A percentile compares a stretch with the other conserved stretches of the same genome.
phyloP scores from a whole-genome alignment of 2,113 vertebrate species.

The Taxidea taxus region DNA sequence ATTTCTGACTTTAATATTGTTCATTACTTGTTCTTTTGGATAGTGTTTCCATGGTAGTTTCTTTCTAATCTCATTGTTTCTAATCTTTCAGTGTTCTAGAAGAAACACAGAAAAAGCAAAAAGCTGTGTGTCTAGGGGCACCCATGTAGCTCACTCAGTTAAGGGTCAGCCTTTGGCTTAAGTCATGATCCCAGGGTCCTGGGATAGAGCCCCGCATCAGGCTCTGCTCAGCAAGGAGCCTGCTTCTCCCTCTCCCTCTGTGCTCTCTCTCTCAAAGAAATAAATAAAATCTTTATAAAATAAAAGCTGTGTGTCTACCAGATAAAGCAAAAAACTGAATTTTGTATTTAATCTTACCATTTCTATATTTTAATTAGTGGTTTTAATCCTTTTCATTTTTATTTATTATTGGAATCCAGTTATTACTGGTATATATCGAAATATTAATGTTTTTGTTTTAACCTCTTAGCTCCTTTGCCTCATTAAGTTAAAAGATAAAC shows the following conservation, averaged over 20 bases:
- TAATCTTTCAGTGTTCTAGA: not conserved
- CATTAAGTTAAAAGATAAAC: not conserved
- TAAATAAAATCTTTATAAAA: too few species aligned
- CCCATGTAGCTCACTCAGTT: too few species aligned
- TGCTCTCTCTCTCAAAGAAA: too few species aligned
- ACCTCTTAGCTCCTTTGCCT: not conserved
- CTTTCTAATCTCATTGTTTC: not conserved
- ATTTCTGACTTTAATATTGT: not conserved
- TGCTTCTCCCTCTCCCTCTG: too few species aligned
- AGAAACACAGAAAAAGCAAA: not conserved
- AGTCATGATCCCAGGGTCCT: too few species aligned
- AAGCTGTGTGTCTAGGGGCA: too few species aligned
- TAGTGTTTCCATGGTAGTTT: not conserved
- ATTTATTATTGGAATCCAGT: not conserved
- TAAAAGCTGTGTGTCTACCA: not conserved
- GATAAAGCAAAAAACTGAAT: not conserved
- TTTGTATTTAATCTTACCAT: not conserved
- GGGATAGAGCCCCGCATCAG: too few species aligned
- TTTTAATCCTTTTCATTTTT: not conserved
- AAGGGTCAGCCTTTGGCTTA: too few species aligned
- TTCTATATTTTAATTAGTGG: not conserved
- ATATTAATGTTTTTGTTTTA: conserved; percentile 14
- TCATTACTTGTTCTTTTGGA: not conserved
- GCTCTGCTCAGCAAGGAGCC: too few species aligned
- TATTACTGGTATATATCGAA: not conserved